Evolutionary conservation across 1,140 invertebrate species (phyloP), one percentile per base, ranked within the genome.

Genomic region (Bombus confusus): DNA sequence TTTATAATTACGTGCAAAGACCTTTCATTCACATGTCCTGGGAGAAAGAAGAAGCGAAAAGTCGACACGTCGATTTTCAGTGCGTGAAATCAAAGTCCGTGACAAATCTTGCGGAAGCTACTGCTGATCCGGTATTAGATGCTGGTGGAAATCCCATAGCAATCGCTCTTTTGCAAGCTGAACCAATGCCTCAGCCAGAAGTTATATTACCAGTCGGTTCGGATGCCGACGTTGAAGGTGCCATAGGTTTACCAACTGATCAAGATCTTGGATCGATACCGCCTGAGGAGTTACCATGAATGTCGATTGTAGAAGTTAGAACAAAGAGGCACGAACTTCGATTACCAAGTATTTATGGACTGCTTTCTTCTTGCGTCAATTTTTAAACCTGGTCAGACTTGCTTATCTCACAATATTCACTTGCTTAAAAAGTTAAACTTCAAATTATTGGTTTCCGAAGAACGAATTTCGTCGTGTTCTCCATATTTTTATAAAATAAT

Each of bases 11-110:
- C 94, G 99, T 99, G 1, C 99, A 99, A 93, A 96, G 99, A n/a
- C 99, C 99, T 0, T 99, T 99, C 94, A 98, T 99, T 71, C 98
- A 99, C 91, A 99, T 99, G 98, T 99, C 99, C 0, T 99, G 99
- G 99, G 99, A 99, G 94, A 99, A 99, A 91, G 99, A 99, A 93
- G 99, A 99, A 94, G 99, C 99, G 0, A 99, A 99, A 93, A 99
- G 98, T 94, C 97, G 99, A 12, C 99, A 99, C 95, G 99, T 99
- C 0, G 99, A 99, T 95, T 99, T 99, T 94, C 97, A 99, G 95
- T 99, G 98, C 93, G 98, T 99, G 22, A 99, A 99, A 94, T 98
- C 98, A 0, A 99, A 99, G 93, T 98, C 98, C 0, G 98, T 99
- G 1, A 99, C 98, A 6, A 99, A 99, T 95, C 95, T 99, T 62